A percentile compares a stretch with the other conserved stretches of the same genome.
These are phyloP conservation scores for Rafetus swinhoei DNA, from an alignment of 2,113 vertebrate species.

Conservation along the genomic window DNA sequence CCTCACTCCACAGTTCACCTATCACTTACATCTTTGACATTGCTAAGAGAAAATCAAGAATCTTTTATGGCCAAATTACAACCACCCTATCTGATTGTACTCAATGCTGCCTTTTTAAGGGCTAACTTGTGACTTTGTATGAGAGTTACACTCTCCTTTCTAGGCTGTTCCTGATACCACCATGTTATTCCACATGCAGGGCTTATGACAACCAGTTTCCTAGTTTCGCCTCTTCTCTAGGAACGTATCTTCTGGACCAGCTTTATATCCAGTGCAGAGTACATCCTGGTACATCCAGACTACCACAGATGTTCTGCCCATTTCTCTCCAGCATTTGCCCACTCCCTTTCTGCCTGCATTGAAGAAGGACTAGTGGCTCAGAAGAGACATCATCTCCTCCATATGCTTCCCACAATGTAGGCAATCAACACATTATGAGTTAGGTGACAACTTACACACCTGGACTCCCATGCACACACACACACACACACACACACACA, in stretches of 20 bases:
- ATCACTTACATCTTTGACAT: not conserved
- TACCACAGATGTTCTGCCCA: not conserved
- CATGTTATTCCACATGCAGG: no score
- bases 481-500: not conserved
- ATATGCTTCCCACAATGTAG: not conserved
- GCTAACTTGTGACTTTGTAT: not conserved
- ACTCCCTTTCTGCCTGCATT: not conserved
- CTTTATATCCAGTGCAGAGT: not conserved
- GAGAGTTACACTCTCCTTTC: no score
- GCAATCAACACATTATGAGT: not conserved
- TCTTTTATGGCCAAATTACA: not conserved
- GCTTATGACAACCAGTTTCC: not conserved
- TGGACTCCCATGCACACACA: not conserved
- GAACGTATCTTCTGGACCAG: not conserved
- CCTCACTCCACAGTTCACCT: accelerated
- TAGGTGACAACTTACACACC: not conserved
- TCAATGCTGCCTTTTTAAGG: not conserved
- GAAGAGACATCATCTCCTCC: not conserved
- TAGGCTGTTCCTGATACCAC: no score
- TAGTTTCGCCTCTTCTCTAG: no score
- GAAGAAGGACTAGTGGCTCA: not conserved
- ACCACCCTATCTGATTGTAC: not conserved
- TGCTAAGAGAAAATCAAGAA: not conserved
- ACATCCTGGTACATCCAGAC: not conserved
- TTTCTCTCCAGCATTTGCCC: not conserved